Evolutionary conservation across 2,888 invertebrate species (phyloP).

Genomic region (Hyposoter didymator): DNA sequence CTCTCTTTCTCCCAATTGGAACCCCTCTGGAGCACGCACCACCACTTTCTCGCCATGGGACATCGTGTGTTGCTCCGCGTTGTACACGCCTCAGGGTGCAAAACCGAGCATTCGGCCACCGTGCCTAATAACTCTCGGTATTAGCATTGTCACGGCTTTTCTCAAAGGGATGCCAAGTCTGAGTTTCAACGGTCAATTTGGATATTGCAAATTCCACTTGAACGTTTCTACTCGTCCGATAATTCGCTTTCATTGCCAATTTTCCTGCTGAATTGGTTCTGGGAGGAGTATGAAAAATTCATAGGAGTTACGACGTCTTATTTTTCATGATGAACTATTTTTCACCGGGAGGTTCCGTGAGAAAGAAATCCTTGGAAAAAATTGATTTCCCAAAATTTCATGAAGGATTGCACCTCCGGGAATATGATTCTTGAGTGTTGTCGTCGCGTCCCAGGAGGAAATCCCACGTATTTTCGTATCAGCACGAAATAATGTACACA

Average conservation of each 20-base stretch:
- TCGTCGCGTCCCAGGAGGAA: constrained; percentile 6
- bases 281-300: background rate
- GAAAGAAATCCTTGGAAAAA: background rate
- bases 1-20: constrained; percentile 64
- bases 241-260: background rate
- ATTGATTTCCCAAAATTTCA: constrained; percentile 12
- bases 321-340: background rate
- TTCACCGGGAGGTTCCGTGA: background rate
- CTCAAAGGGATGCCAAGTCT: constrained; percentile 73
- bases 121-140: constrained; percentile 80
- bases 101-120: constrained; percentile 76
- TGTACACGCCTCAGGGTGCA: constrained; percentile 76
- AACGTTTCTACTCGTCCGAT: background rate
- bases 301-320: background rate
- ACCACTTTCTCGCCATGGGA: constrained; percentile 75
- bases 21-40: constrained; percentile 74
- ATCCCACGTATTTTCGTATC: constrained; percentile 26
- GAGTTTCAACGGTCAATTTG: constrained; percentile 46
- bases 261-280: background rate
- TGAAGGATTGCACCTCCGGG: constrained; percentile 50
- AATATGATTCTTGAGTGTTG: constrained; percentile 14
- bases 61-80: constrained; percentile 70
- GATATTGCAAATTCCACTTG: constrained; percentile 4
- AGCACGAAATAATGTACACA: constrained; percentile 26
- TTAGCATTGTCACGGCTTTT: constrained; percentile 79